phyloP scores from a whole-genome alignment of 2,888 invertebrate genomes.

The Torymus tubicola region DNA sequence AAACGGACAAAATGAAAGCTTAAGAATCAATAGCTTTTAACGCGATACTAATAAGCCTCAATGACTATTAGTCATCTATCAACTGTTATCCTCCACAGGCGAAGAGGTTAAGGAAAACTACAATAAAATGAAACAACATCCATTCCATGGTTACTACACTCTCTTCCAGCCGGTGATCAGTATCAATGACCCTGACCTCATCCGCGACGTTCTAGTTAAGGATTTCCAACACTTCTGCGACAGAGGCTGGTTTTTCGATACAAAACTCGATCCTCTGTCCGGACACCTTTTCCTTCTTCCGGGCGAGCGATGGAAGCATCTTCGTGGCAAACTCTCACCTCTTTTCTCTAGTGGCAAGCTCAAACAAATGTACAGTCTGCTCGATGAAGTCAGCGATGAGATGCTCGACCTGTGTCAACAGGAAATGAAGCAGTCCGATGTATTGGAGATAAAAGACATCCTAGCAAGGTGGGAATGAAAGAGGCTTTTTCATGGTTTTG shows the following conservation, averaged over 20 bases:
- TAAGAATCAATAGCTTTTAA: too few relatives aligned
- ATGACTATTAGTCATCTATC: too few relatives aligned
- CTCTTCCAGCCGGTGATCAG: constrained; percentile 81
- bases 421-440: neutral
- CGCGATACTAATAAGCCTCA: too few relatives aligned
- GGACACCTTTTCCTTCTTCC: constrained; percentile 80
- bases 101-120: constrained; percentile 5
- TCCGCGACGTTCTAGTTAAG: constrained; percentile 79
- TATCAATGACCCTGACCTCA: constrained; percentile 81
- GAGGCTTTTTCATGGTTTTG: too few relatives aligned
- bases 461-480: neutral
- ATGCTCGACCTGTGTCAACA: constrained; percentile 5
- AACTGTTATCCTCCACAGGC: neutral
- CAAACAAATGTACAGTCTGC: constrained; percentile 81
- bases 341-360: constrained; percentile 84
- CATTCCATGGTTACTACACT: constrained; percentile 81
- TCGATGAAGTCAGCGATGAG: constrained; percentile 79
- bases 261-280: constrained; percentile 76
- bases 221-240: constrained; percentile 83
- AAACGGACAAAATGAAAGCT: too few relatives aligned
- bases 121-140: constrained; percentile 47
- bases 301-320: constrained; percentile 81
- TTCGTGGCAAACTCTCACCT: constrained; percentile 82
- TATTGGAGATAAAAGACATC: constrained; percentile 14
- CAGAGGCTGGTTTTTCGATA: constrained; percentile 80